phyloP scores from a whole-genome alignment of 2,797 vertebrate species.

The Danio choprae region DNA sequence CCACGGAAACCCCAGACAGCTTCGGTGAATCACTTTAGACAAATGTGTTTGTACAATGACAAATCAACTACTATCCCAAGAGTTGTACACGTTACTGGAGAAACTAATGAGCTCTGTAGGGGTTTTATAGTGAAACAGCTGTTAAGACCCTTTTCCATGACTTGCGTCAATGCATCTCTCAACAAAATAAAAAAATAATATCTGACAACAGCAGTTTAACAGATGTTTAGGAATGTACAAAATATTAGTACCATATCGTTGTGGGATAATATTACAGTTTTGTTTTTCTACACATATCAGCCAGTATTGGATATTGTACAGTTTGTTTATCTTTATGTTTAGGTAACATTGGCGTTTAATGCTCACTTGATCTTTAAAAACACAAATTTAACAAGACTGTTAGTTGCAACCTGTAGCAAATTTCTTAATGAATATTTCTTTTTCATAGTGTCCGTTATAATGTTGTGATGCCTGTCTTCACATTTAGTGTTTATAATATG shows the following conservation, averaged over 20 bases:
- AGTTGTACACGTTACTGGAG: background rate
- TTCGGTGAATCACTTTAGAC: conserved; percentile 1
- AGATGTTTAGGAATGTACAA: conserved; percentile 1
- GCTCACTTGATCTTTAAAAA: background rate
- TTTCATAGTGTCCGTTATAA: background rate
- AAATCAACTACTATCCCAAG: conserved; percentile 20
- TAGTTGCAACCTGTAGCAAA: conserved; percentile 6
- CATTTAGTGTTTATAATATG: background rate
- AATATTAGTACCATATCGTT: background rate
- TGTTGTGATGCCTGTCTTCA: background rate
- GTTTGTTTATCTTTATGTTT: background rate
- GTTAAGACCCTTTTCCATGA: conserved; percentile 9
- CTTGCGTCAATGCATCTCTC: conserved; percentile 14
- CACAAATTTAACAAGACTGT: conserved; percentile 10
- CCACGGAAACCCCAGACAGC: conserved; percentile 17
- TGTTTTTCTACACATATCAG: background rate
- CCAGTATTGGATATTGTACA: background rate
- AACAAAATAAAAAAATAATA: background rate
- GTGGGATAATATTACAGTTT: background rate
- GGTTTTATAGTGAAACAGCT: conserved; percentile 32
- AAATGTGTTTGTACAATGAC: conserved; percentile 35
- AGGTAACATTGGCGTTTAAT: background rate
- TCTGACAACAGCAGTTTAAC: background rate
- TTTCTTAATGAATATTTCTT: background rate
- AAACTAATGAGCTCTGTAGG: conserved; percentile 39